Base-by-base conservation (phyloP, 2,797 vertebrate species). In the Hydrophis major region DNA sequence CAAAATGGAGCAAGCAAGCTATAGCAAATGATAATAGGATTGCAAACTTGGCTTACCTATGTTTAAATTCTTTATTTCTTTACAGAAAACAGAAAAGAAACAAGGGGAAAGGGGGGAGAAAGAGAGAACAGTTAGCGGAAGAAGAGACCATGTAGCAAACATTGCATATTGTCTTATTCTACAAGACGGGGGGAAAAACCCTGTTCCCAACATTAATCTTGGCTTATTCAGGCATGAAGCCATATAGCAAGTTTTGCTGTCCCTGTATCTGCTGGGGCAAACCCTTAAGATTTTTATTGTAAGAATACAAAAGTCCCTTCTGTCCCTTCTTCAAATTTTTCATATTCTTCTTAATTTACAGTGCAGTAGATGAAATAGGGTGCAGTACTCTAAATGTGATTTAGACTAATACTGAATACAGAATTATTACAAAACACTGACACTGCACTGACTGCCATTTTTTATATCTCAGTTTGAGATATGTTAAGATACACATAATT, bases 31-130 rank as follows among this genome's bases (percentile, higher is more conserved):
- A 97, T 96, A 97, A 88, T 69, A 96, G 97, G 96, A 97, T 97
- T 97, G 97, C 97, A 96, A 95, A 97, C 95, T 96, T 97, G 74
- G 92, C 98, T 99, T 98, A 99, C 99, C 99, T 99, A 98, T 99
- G 99, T 98, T 99, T 98, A 98, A 99, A 99, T 98, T 99, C 99
- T 98, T 99, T 99, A 98, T 99, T 99, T 98, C 99, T 99, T 98
- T 97, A 98, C 95, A 97, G 97, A 97, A 97, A 98, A 98, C 97
- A 98, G 97, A 97, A 97, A 97, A 96, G 96, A 96, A 96, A 96
- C 37, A 83, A 83, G 22, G 95, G 95, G 97, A 97, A 97, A 97
- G 97, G 97, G 97, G 98, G 97, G 18, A 14, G 56, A 69, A 90
- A 90, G 61, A 93, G 86, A 92, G 98, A 97, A 98, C 97, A 97